Percentiles rank a stretch among this genome's conserved stretches.
phyloP scores from a whole-genome alignment of 2,113 vertebrate species.

The Ornithorhynchus anatinus region DNA sequence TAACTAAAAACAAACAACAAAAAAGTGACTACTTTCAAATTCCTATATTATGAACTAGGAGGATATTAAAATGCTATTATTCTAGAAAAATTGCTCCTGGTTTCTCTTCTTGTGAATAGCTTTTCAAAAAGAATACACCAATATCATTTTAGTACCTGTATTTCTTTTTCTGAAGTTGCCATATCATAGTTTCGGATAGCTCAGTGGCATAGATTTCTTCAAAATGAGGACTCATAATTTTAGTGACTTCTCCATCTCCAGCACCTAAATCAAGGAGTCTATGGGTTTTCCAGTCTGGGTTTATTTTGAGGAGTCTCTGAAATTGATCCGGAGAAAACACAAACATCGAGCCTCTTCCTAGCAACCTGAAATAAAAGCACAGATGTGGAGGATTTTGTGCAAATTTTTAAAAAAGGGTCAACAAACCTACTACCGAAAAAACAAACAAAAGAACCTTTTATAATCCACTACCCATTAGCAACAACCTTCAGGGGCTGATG shows the following conservation, averaged over 20 bases:
- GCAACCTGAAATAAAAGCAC: constrained; percentile 77
- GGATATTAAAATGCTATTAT: neutral
- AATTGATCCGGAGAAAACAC: constrained; percentile 94
- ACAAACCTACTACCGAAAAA: no score
- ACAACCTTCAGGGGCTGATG: neutral
- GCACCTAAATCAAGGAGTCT: constrained; percentile 94
- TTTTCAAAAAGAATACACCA: neutral
- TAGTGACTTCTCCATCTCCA: constrained; percentile 93
- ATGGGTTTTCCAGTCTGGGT: constrained; percentile 87
- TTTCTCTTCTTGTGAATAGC: neutral
- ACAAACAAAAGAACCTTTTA: neutral
- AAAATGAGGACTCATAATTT: constrained; percentile 92
- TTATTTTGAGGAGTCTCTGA: constrained; percentile 84
- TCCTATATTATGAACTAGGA: neutral
- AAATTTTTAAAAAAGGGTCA: constrained; percentile 14
- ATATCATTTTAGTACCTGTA: constrained; percentile 86
- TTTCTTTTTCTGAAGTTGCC: constrained; percentile 94
- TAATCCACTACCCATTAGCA: neutral
- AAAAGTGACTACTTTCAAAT: neutral
- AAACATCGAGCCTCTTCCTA: constrained; percentile 97
- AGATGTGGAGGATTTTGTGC: constrained; percentile 19
- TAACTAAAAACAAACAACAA: neutral
- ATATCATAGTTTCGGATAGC: constrained; percentile 93
- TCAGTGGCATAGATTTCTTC: constrained; percentile 93
- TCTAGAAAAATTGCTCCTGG: neutral